phyloP scores from a whole-genome alignment of 2,113 vertebrate genomes.

The Peromyscus polionotus region DNA sequence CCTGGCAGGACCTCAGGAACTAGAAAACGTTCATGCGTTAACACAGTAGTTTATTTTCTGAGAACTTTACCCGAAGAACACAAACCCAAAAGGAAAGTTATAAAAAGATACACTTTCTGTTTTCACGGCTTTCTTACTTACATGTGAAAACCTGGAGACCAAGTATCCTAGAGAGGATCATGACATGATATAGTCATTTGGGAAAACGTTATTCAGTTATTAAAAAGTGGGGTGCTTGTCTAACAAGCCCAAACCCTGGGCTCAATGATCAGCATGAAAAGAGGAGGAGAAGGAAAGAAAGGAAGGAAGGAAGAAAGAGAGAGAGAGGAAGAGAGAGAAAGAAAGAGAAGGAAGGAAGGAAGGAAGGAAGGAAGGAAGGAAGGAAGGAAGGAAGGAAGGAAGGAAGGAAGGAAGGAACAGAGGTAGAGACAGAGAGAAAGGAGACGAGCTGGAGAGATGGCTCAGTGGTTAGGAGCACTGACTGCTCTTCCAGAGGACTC shows the following conservation, averaged over 20 bases:
- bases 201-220: not conserved
- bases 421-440: too few relatives aligned
- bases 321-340: fast-evolving
- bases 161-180: constrained; percentile 3
- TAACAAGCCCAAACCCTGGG: not conserved
- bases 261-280: not conserved
- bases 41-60: constrained; percentile 12
- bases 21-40: constrained; percentile 38
- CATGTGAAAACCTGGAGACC: constrained; percentile 25
- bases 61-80: constrained; percentile 30
- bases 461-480: not conserved
- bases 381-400: too few relatives aligned
- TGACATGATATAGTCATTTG: not conserved
- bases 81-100: constrained; percentile 43
- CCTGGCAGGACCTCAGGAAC: not conserved
- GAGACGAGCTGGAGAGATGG: not conserved
- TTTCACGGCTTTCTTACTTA: constrained; percentile 48
- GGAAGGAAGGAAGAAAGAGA: too few relatives aligned
- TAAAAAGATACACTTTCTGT: not conserved
- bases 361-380: too few relatives aligned
- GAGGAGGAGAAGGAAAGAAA: too few relatives aligned
- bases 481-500: not conserved
- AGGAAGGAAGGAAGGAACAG: too few relatives aligned
- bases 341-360: fast-evolving
- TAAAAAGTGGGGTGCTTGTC: not conserved